A percentile compares a stretch with the other conserved stretches of the same genome.
Evolutionary conservation across 1,140 invertebrate species (phyloP).

Genomic region (Nebria ingens): DNA sequence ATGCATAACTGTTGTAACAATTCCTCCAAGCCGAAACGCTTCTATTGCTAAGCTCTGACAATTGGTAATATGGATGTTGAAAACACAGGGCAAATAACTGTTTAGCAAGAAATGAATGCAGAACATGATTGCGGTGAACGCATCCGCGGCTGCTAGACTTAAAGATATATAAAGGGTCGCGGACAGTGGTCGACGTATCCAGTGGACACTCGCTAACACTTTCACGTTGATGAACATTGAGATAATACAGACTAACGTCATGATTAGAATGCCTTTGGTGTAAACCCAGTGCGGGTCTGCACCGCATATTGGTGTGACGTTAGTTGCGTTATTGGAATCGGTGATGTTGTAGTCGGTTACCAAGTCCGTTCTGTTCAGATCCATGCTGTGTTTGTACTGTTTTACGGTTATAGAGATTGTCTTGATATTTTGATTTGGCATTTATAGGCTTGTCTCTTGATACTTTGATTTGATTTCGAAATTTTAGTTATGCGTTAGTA

Average conservation of each 20-base stretch:
- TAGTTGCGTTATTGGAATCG: not conserved
- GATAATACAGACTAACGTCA: constrained; percentile 37
- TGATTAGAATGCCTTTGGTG: constrained; percentile 19
- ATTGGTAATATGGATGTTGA: constrained; percentile 16
- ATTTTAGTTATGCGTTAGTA: too few species aligned
- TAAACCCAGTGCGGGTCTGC: constrained; percentile 16
- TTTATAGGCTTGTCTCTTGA: too few species aligned
- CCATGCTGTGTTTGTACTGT: too few species aligned
- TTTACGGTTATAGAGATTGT: too few species aligned
- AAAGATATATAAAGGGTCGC: constrained; percentile 48
- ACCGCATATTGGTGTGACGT: not conserved
- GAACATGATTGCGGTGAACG: constrained; percentile 40
- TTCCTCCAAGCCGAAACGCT: constrained; percentile 40
- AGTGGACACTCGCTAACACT: constrained; percentile 40
- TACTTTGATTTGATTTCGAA: too few species aligned
- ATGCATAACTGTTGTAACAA: constrained; percentile 52
- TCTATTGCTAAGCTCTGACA: constrained; percentile 33
- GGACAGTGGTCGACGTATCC: constrained; percentile 43
- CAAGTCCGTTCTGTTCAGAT: not conserved
- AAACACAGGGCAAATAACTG: constrained; percentile 34
- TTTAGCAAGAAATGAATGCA: constrained; percentile 43
- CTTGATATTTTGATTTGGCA: too few species aligned
- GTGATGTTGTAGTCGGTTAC: not conserved
- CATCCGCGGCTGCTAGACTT: constrained; percentile 48
- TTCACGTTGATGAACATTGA: constrained; percentile 41